phyloP scores from a whole-genome alignment of 2,888 invertebrate species.

The Hesperia comma region DNA sequence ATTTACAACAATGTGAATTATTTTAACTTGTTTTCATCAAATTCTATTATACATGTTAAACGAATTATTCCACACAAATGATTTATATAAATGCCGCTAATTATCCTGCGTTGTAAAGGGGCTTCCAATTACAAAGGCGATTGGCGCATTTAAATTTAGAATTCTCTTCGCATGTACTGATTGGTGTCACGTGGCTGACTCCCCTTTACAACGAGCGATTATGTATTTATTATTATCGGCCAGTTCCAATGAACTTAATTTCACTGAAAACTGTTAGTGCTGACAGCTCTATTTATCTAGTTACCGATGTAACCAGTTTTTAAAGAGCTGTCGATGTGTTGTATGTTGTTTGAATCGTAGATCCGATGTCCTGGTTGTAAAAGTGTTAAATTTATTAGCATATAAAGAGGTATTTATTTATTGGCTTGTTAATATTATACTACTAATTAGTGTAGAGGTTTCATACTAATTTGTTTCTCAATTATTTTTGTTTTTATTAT shows the following conservation, averaged over 20 bases:
- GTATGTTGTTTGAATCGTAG: not conserved
- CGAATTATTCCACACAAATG: constrained; percentile 26
- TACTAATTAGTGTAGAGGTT: constrained; percentile 6
- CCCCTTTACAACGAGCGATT: constrained; percentile 29
- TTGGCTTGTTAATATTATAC: constrained; percentile 19
- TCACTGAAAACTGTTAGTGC: not conserved
- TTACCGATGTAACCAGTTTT: not conserved
- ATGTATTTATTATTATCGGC: constrained; percentile 18
- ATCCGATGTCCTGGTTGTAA: not conserved
- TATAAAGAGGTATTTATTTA: constrained; percentile 11
- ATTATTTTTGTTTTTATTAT: constrained; percentile 8
- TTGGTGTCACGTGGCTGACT: constrained; percentile 57
- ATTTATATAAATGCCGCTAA: constrained; percentile 20
- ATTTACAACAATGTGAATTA: no score
- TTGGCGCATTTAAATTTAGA: constrained; percentile 63
- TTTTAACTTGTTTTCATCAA: not conserved
- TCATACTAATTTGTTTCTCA: constrained; percentile 5
- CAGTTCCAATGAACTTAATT: not conserved
- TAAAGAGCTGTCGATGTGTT: not conserved
- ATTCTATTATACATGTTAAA: constrained; percentile 8
- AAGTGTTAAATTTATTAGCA: constrained; percentile 19
- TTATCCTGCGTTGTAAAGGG: constrained; percentile 24
- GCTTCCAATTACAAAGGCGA: constrained; percentile 43
- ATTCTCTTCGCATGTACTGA: constrained; percentile 50
- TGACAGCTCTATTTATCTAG: not conserved